A percentile compares a stretch with the other conserved stretches of the same genome.
phyloP scores from a whole-genome alignment of 2,113 vertebrate genomes.

The Sprattus sprattus region DNA sequence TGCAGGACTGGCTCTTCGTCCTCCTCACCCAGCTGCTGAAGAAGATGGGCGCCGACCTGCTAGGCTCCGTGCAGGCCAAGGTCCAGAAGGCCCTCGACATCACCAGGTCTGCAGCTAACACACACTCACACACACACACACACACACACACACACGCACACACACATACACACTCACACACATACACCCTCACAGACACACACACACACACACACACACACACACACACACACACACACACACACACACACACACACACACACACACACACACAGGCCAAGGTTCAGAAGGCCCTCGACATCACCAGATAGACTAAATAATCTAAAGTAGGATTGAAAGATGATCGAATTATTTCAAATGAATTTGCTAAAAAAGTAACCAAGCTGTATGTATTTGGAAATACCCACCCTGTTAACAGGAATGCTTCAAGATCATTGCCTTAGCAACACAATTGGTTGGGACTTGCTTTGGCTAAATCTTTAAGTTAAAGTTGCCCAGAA shows the following conservation, averaged over 20 bases:
- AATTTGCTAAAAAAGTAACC: no score
- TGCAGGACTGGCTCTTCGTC: constrained; percentile 92
- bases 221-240: background rate
- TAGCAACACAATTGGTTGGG: no score
- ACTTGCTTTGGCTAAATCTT: no score
- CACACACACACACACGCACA: background rate
- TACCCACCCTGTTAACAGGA: no score
- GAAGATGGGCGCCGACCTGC: constrained; percentile 92
- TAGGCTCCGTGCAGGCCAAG: constrained; percentile 93
- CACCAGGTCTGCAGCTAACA: constrained; percentile 85
- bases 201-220: background rate
- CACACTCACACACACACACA: no score
- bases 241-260: no score
- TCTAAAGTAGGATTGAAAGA: no score
- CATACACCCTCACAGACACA: no score
- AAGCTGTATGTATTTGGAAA: no score
- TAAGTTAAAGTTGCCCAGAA: no score
- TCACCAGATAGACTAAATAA: constrained; percentile 60
- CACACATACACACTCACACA: background rate
- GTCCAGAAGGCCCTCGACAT: constrained; percentile 90
- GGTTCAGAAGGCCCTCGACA: constrained; percentile 88
- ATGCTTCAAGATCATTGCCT: no score
- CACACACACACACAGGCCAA: constrained; percentile 75
- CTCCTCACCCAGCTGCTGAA: constrained; percentile 90
- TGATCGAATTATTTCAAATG: no score